Percentiles rank a stretch among this genome's conserved stretches.
These are phyloP conservation scores for Lithosia quadra DNA, from an alignment of 2,888 invertebrate genomes.

Conservation along the genomic window DNA sequence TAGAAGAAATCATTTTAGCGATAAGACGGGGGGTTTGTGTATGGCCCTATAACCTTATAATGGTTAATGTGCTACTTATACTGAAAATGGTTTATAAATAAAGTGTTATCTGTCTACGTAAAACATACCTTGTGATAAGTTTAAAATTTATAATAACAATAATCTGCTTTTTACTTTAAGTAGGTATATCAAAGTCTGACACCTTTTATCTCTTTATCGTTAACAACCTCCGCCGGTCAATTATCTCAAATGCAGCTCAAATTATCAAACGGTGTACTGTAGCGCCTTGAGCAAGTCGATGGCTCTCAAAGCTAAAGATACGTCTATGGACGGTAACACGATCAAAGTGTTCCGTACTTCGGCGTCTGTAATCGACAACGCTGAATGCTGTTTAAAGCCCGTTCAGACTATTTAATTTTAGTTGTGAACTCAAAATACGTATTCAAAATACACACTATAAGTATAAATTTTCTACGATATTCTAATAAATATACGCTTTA, in stretches of 20 bases:
- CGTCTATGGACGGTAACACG: constrained; percentile 65
- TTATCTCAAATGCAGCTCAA: constrained; percentile 50
- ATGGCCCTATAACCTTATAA: too few species aligned
- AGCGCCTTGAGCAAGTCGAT: constrained; percentile 62
- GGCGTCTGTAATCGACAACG: constrained; percentile 65
- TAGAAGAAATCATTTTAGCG: too few species aligned
- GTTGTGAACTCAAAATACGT: not conserved
- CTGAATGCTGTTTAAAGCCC: constrained; percentile 34
- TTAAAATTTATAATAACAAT: not conserved
- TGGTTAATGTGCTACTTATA: too few species aligned
- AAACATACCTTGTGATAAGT: not conserved
- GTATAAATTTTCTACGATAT: too few species aligned
- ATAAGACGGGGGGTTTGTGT: too few species aligned
- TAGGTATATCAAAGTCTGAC: not conserved
- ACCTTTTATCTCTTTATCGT: not conserved
- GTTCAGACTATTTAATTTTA: constrained; percentile 9
- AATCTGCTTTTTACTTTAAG: not conserved
- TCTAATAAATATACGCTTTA: too few species aligned
- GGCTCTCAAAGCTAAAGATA: constrained; percentile 58
- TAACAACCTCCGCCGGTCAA: constrained; percentile 36
- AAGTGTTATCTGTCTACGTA: too few species aligned
- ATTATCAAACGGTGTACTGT: constrained; percentile 56
- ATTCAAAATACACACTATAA: too few species aligned
- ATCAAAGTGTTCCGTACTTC: constrained; percentile 67
- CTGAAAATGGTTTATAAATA: too few species aligned